Evolutionary conservation across 2,797 vertebrate species (phyloP).

Genomic region (Chloroceryle amazona): DNA sequence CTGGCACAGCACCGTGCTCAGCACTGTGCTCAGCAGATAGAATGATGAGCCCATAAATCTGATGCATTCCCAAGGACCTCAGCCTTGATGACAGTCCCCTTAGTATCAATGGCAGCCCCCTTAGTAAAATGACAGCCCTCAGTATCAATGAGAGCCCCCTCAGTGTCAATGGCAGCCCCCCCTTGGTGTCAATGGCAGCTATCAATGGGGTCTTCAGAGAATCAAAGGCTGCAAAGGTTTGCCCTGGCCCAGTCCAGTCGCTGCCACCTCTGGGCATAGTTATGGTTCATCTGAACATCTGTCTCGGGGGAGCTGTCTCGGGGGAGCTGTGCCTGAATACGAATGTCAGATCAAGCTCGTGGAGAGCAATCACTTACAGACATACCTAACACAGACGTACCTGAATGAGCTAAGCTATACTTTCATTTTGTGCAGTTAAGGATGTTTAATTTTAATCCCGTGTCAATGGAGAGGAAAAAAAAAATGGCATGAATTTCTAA

Average conservation of each 20-base stretch:
- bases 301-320: accelerated
- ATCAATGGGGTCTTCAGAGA: neutral
- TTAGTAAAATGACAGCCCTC: no score
- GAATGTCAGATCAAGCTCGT: neutral
- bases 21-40: neutral
- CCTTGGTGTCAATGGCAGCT: neutral
- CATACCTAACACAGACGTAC: accelerated
- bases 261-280: neutral
- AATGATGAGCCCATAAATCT: accelerated
- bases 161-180: neutral
- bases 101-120: no score
- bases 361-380: neutral
- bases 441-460: constrained; percentile 42
- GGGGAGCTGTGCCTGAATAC: neutral
- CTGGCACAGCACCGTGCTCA: neutral
- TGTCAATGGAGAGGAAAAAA: neutral
- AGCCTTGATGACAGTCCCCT: neutral
- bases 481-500: constrained; percentile 21
- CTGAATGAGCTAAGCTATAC: neutral
- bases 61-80: neutral
- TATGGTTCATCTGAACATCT: neutral
- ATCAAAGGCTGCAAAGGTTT: neutral
- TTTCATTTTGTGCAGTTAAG: constrained; percentile 6
- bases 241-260: accelerated
- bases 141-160: no score